A percentile compares a stretch with the other conserved stretches of the same genome.
phyloP scores from a whole-genome alignment of 2,888 invertebrate species.

The Clitarchus hookeri region DNA sequence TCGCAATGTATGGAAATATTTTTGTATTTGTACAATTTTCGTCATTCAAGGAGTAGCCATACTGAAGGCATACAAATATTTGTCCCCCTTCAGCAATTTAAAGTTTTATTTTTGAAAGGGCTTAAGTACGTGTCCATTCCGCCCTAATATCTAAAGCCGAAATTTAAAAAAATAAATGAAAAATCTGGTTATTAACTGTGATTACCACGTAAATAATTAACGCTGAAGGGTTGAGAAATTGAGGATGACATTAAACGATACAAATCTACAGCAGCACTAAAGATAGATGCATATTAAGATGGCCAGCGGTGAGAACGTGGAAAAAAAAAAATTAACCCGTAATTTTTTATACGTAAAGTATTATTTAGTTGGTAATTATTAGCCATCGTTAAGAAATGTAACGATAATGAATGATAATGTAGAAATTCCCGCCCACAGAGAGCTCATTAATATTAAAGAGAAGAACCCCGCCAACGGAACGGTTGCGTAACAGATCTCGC shows the following conservation, averaged over 20 bases:
- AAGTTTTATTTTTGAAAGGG: no score
- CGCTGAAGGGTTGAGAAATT: not conserved
- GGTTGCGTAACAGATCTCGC: constrained; percentile 7
- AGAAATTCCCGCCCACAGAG: constrained; percentile 4
- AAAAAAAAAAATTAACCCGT: not conserved
- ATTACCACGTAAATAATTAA: not conserved
- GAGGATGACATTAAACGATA: constrained; percentile 9
- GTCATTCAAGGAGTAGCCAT: no score
- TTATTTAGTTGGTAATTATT: constrained; percentile 14
- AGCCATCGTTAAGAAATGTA: not conserved
- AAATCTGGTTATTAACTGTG: not conserved
- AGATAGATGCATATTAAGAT: not conserved
- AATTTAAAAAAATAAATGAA: not conserved
- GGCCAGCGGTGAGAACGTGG: not conserved
- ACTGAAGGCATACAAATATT: no score
- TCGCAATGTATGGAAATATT: no score
- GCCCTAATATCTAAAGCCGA: no score
- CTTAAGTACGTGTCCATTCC: no score
- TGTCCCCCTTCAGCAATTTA: no score
- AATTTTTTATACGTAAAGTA: not conserved
- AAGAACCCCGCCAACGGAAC: not conserved
- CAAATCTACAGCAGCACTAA: not conserved
- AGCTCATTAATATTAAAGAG: not conserved
- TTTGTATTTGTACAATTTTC: no score
- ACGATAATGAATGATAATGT: constrained; percentile 14